Conservation (phyloP, 2,113 vertebrate genomes). For the Indri indri region DNA sequence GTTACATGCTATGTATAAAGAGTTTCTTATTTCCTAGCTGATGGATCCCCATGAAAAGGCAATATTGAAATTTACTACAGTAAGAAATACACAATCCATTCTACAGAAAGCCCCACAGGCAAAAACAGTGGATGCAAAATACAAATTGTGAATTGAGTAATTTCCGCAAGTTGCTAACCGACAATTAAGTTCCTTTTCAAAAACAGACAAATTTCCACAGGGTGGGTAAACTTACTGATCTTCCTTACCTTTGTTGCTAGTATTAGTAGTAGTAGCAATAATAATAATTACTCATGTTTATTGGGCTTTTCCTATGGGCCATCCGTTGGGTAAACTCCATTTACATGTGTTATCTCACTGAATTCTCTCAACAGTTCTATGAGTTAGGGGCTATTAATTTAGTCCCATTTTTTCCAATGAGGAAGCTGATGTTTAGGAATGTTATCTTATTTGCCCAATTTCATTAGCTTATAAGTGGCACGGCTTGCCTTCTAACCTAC, state of each 20-base stretch:
- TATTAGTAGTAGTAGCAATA: not conserved
- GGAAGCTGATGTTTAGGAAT: not conserved
- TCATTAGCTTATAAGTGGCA: not conserved
- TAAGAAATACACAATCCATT: not conserved
- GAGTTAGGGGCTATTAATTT: not conserved
- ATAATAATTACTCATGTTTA: not conserved
- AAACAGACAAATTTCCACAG: not conserved
- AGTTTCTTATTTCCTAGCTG: conserved; percentile 35
- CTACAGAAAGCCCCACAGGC: not conserved
- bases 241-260: not conserved
- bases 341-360: not conserved
- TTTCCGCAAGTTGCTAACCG: not conserved
- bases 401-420: not conserved
- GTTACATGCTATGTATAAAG: not conserved
- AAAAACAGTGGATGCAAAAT: not conserved
- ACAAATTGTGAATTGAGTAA: not conserved
- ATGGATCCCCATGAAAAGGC: not conserved
- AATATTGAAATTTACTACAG: not conserved
- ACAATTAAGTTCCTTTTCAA: not conserved
- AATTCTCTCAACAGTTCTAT: not conserved
- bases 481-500: not conserved
- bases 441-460: not conserved
- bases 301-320: not conserved
- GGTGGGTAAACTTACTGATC: not conserved
- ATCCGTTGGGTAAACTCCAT: not conserved